Evolutionary conservation across 1,140 invertebrate genomes (phyloP).

Genomic region (Aphaenogaster rudis): DNA sequence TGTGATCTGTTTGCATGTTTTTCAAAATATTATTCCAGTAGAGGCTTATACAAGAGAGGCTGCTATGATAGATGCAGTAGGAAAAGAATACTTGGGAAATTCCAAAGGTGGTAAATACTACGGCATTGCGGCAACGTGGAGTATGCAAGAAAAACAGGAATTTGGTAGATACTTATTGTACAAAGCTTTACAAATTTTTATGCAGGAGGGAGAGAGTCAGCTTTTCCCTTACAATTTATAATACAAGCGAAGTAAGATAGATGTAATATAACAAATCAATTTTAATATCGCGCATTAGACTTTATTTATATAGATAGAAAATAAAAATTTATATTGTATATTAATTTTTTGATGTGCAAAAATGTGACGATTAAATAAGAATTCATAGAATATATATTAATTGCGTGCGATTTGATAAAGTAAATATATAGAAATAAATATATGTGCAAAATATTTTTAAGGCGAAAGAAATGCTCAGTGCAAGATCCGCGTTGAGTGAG

Average conservation of each 20-base stretch:
- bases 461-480: background rate
- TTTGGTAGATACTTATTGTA: constrained; percentile 94
- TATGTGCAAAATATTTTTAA: constrained; percentile 36
- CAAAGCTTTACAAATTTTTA: constrained; percentile 94
- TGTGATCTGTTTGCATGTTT: constrained; percentile 96
- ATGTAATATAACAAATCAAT: constrained; percentile 5
- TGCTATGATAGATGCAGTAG: constrained; percentile 96
- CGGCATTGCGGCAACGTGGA: constrained; percentile 92
- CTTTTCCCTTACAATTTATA: constrained; percentile 81
- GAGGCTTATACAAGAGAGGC: constrained; percentile 98
- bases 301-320: constrained; percentile 11
- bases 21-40: constrained; percentile 95
- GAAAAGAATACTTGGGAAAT: constrained; percentile 93
- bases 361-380: background rate
- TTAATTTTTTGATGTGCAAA: background rate
- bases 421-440: constrained; percentile 6
- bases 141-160: constrained; percentile 89
- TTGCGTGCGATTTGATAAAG: constrained; percentile 3
- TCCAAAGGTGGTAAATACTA: constrained; percentile 94
- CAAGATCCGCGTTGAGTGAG: background rate
- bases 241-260: background rate
- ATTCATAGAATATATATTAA: background rate
- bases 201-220: constrained; percentile 95
- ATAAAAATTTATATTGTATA: background rate
- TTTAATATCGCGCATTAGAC: background rate